These are phyloP conservation scores for Drosophila truncata DNA, from an alignment of 1,140 invertebrate genomes.

Conservation along the genomic window DNA sequence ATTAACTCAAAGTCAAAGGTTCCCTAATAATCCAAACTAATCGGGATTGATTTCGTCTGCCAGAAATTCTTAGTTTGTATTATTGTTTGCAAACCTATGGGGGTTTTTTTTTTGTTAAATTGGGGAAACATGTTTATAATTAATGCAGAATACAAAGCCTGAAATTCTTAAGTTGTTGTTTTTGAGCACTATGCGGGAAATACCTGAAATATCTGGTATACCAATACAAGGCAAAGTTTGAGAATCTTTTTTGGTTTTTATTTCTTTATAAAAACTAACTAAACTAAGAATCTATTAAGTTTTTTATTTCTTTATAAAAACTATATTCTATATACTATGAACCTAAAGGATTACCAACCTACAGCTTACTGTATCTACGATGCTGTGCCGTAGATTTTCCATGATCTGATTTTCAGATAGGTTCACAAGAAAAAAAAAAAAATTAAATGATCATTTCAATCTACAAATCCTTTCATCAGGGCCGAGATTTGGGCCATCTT, in stretches of 20 bases:
- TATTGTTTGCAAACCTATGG: background rate
- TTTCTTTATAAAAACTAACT: too few species aligned
- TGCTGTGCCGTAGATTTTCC: background rate
- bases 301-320: too few species aligned
- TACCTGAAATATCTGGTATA: slow-evolving; percentile 10
- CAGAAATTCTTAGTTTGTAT: background rate
- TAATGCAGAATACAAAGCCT: background rate
- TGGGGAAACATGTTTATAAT: slow-evolving; percentile 15
- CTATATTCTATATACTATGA: too few species aligned
- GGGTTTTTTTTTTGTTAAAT: background rate
- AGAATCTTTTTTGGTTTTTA: background rate
- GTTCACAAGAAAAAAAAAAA: background rate
- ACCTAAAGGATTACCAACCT: background rate
- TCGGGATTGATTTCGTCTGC: background rate
- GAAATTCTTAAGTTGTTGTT: slow-evolving; percentile 9
- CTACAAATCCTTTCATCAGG: slow-evolving; percentile 19
- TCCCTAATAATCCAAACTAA: background rate
- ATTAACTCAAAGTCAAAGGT: slow-evolving; percentile 1
- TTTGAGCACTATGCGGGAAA: background rate
- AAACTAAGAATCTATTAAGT: too few species aligned
- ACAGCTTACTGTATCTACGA: background rate
- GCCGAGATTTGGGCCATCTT: slow-evolving; percentile 20
- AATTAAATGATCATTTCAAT: background rate
- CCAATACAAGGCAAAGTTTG: background rate
- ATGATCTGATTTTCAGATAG: slow-evolving; percentile 19